Evolutionary conservation across 2,888 invertebrate species (phyloP).

Genomic region (Mythimna pallens): DNA sequence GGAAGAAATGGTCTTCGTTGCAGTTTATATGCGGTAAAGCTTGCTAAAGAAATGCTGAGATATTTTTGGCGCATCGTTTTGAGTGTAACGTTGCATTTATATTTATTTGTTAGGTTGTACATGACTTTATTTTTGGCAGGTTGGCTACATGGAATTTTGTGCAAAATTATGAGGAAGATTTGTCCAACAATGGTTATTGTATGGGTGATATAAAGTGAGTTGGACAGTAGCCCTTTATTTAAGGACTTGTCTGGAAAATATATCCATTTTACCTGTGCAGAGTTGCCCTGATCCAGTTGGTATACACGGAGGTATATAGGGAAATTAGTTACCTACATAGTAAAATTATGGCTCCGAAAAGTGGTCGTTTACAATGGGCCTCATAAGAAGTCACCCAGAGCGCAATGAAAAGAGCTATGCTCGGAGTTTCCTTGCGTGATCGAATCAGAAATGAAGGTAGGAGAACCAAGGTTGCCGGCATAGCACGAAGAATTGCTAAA

Average conservation of each 20-base stretch:
- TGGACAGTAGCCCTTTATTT: background rate
- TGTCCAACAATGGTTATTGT: background rate
- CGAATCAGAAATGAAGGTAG: no score
- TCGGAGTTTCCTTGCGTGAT: no score
- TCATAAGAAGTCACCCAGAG: no score
- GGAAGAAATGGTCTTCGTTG: conserved; percentile 20
- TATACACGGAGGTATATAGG: no score
- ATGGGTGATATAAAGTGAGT: background rate
- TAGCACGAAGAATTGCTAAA: no score
- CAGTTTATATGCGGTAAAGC: conserved; percentile 36
- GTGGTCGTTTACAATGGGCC: no score
- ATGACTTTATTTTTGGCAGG: conserved; percentile 1
- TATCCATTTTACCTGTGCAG: no score
- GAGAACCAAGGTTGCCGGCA: no score
- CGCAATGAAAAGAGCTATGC: no score
- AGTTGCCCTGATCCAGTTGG: no score
- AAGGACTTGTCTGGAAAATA: background rate
- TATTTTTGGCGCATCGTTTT: conserved; percentile 29
- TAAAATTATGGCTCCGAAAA: no score
- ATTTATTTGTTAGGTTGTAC: background rate
- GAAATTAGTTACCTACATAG: no score
- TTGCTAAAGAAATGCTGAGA: conserved; percentile 11
- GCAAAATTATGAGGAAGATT: accelerated
- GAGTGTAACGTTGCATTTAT: conserved; percentile 22
- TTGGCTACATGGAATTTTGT: background rate